A percentile compares a stretch with the other conserved stretches of the same genome.
Evolutionary conservation across 2,113 vertebrate genomes (phyloP).

Genomic region (Diadophis punctatus): DNA sequence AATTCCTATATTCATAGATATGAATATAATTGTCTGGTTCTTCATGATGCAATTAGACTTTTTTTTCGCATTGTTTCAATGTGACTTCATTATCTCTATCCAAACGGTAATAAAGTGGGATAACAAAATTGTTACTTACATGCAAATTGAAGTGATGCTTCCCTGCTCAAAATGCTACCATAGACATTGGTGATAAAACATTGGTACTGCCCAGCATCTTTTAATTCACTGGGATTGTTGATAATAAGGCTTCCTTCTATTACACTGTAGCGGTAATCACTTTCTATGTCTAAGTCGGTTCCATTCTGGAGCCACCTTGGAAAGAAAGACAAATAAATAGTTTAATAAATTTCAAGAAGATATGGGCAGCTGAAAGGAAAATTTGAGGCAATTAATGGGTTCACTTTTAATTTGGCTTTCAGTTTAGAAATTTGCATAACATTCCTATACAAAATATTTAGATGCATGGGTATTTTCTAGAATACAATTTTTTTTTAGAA

Average conservation of each 20-base stretch:
- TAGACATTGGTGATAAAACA: conserved; percentile 83
- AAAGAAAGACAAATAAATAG: conserved; percentile 11
- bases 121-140: conserved; percentile 78
- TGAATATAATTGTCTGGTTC: background rate
- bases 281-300: conserved; percentile 77
- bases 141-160: conserved; percentile 88
- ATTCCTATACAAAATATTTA: background rate
- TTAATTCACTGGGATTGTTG: conserved; percentile 78
- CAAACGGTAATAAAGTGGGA: background rate
- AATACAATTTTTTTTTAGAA: background rate
- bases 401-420: background rate
- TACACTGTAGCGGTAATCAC: conserved; percentile 84
- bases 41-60: background rate
- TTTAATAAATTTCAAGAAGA: background rate
- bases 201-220: conserved; percentile 87
- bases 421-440: background rate
- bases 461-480: background rate
- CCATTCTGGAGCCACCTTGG: conserved; percentile 90
- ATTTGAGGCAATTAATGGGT: background rate
- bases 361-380: background rate
- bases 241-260: conserved; percentile 88
- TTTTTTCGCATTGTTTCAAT: background rate
- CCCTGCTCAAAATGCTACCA: conserved; percentile 85
- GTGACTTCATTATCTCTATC: background rate
- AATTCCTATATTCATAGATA: background rate